Conservation (phyloP, 2,888 invertebrate genomes). For the Cybosia mesomella region DNA sequence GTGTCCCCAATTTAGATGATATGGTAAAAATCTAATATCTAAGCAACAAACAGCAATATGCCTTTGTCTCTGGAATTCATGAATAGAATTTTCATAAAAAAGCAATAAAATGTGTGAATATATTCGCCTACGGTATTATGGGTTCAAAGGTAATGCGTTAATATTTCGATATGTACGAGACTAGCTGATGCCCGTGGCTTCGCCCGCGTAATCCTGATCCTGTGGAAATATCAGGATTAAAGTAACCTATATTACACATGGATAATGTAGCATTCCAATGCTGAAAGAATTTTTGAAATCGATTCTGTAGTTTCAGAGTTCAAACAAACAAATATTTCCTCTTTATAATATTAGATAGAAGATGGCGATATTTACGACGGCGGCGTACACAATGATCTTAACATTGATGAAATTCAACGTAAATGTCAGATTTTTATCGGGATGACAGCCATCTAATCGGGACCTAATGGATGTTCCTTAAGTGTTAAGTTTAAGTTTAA, state of each 20-base stretch:
- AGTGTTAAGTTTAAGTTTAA: no score
- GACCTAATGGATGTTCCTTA: no score
- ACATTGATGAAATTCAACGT: not conserved
- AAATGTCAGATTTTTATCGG: no score
- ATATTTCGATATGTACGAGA: constrained; percentile 21
- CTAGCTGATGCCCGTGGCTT: no score
- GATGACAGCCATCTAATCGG: no score
- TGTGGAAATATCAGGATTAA: no score
- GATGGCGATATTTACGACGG: not conserved
- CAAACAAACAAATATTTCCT: no score
- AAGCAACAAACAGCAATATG: constrained; percentile 37
- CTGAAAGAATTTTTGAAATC: no score
- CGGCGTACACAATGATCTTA: not conserved
- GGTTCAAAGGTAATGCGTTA: constrained; percentile 24
- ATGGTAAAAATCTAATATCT: constrained; percentile 48
- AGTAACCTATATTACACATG: no score
- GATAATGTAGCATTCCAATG: no score
- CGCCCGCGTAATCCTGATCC: no score
- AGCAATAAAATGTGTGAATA: constrained; percentile 39
- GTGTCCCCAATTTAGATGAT: constrained; percentile 21
- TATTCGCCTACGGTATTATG: constrained; percentile 31
- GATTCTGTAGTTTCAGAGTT: no score
- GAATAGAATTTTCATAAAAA: constrained; percentile 58
- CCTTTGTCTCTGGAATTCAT: constrained; percentile 52
- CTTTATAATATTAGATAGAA: not conserved